Evolutionary conservation across 2,888 invertebrate genomes (phyloP).

Genomic region (Drosophila engyochracea): DNA sequence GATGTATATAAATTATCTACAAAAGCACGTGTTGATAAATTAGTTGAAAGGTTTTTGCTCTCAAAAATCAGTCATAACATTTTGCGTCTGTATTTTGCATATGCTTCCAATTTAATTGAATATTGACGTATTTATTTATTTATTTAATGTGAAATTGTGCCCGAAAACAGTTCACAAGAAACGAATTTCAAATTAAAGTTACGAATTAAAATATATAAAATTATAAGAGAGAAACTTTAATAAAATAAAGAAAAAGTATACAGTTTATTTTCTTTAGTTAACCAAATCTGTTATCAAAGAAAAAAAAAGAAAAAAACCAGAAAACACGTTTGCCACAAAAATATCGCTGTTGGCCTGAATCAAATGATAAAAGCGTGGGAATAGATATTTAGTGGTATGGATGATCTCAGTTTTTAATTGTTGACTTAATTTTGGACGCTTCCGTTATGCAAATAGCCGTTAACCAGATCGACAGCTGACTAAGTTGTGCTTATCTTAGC

Average conservation of each 20-base stretch:
- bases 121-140: background rate
- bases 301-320: background rate
- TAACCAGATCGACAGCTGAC: conserved; percentile 21
- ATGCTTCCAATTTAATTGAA: background rate
- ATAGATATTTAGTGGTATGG: conserved; percentile 26
- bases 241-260: background rate
- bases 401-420: conserved; percentile 39
- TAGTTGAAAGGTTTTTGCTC: background rate
- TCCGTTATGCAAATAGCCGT: conserved; percentile 25
- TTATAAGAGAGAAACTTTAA: background rate
- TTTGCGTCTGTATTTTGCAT: background rate
- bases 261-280: background rate
- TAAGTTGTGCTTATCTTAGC: conserved; percentile 1
- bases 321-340: conserved; percentile 33
- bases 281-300: conserved; percentile 5
- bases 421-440: background rate
- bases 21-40: background rate
- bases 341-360: conserved; percentile 14
- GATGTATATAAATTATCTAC: background rate
- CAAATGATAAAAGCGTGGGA: conserved; percentile 50
- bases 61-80: background rate
- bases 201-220: background rate
- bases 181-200: background rate
- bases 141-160: background rate
- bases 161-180: background rate